A percentile compares a stretch with the other conserved stretches of the same genome.
Evolutionary conservation across 2,797 vertebrate species (phyloP).

Genomic region (Lepus oiostolus): DNA sequence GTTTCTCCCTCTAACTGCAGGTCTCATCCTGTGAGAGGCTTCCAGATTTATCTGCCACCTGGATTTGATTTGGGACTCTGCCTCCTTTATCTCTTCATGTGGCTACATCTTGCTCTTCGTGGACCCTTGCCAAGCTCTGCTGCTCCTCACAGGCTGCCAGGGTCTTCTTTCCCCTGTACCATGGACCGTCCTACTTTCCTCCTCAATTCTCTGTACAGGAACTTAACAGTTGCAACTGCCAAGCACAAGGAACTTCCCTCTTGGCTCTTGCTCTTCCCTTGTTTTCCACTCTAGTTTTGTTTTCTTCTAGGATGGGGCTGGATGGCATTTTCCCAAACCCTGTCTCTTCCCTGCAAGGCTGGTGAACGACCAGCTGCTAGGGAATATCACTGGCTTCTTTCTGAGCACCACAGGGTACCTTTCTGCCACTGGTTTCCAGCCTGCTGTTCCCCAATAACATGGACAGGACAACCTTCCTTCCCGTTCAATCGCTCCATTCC

Average conservation of each 20-base stretch:
- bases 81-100: not conserved
- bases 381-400: not conserved
- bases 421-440: slow-evolving; percentile 30
- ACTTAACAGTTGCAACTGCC: slow-evolving; percentile 41
- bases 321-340: not conserved
- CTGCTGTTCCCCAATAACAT: not conserved
- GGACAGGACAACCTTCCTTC: not conserved
- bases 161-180: not conserved
- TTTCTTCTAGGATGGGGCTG: not conserved
- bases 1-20: not conserved
- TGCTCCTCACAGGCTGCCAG: not conserved
- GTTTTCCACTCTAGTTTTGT: not conserved
- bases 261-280: not conserved
- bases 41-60: not conserved
- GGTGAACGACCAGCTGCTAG: not conserved
- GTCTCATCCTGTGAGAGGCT: not conserved
- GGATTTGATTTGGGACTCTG: not conserved
- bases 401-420: not conserved
- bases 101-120: accelerated
- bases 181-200: not conserved
- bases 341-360: not conserved
- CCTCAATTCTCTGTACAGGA: not conserved
- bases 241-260: slow-evolving; percentile 20
- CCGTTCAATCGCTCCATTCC: not conserved
- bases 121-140: not conserved